Conservation (phyloP, 1,140 invertebrate genomes). For the Druon quercuslanigerum region DNA sequence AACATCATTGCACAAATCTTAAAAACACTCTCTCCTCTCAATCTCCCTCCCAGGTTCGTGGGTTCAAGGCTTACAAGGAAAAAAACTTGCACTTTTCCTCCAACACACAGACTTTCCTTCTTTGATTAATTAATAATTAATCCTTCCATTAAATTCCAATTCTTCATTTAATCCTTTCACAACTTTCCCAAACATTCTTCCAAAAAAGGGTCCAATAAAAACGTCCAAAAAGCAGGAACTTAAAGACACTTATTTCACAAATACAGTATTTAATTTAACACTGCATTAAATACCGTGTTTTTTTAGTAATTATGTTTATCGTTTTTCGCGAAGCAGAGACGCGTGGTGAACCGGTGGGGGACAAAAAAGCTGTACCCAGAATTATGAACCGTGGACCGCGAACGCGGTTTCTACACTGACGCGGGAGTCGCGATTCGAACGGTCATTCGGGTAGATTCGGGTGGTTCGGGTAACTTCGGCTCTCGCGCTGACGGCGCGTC, state of each 20-base stretch:
- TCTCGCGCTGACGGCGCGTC: constrained; percentile 52
- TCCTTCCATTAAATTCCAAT: too few relatives aligned
- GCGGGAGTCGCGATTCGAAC: constrained; percentile 75
- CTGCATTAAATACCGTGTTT: constrained; percentile 11
- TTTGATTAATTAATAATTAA: too few relatives aligned
- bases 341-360: constrained; percentile 43
- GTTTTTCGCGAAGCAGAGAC: constrained; percentile 42
- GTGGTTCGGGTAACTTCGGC: constrained; percentile 57
- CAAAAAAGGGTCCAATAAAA: constrained; percentile 14
- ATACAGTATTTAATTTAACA: constrained; percentile 4
- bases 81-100: too few relatives aligned
- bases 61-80: too few relatives aligned
- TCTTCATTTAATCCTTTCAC: too few relatives aligned
- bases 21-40: too few relatives aligned
- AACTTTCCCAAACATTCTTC: too few relatives aligned
- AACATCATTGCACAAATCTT: too few relatives aligned
- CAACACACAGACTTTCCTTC: too few relatives aligned
- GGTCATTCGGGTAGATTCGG: constrained; percentile 69
- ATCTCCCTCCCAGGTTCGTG: too few relatives aligned
- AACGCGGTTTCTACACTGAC: constrained; percentile 75
- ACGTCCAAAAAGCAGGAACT: constrained; percentile 38
- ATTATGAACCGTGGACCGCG: constrained; percentile 76
- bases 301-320: background rate
- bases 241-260: constrained; percentile 38
- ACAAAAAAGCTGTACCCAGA: constrained; percentile 62